These are phyloP conservation scores for Ariolimax columbianus DNA, from an alignment of 2,888 invertebrate species.

Conservation along the genomic window DNA sequence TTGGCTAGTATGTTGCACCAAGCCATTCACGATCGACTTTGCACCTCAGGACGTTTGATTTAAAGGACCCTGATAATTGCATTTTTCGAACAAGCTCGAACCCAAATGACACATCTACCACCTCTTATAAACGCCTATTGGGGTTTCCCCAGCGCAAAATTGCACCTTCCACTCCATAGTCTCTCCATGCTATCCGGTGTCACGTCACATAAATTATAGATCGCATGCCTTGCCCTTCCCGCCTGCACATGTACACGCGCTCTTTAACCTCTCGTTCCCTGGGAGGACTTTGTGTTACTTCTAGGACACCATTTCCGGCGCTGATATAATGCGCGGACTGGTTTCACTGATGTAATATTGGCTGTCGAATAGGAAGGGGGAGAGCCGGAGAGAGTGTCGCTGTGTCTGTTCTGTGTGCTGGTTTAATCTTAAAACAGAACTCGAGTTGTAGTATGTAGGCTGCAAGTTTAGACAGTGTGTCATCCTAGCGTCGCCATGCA, in stretches of 20 bases:
- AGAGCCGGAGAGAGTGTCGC: background rate
- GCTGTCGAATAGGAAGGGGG: background rate
- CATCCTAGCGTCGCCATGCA: too few species aligned
- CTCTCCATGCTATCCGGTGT: background rate
- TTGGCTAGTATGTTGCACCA: too few species aligned
- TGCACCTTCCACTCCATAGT: background rate
- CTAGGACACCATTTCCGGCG: background rate
- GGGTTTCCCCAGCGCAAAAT: background rate
- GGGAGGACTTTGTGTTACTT: background rate
- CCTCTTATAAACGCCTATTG: background rate
- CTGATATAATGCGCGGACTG: background rate
- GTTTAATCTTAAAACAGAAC: too few species aligned
- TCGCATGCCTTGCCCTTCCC: background rate
- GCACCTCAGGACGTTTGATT: too few species aligned
- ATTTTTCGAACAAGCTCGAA: background rate
- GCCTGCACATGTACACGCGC: background rate
- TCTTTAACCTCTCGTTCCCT: background rate
- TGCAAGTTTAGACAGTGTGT: too few species aligned
- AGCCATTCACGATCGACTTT: too few species aligned
- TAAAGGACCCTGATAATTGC: background rate
- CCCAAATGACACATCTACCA: background rate
- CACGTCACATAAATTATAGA: constrained; percentile 9
- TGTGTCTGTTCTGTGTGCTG: background rate
- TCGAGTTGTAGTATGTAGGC: too few species aligned
- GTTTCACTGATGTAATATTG: background rate